Evolutionary conservation across 2,797 vertebrate genomes (phyloP).

Genomic region (Ciconia nigra): DNA sequence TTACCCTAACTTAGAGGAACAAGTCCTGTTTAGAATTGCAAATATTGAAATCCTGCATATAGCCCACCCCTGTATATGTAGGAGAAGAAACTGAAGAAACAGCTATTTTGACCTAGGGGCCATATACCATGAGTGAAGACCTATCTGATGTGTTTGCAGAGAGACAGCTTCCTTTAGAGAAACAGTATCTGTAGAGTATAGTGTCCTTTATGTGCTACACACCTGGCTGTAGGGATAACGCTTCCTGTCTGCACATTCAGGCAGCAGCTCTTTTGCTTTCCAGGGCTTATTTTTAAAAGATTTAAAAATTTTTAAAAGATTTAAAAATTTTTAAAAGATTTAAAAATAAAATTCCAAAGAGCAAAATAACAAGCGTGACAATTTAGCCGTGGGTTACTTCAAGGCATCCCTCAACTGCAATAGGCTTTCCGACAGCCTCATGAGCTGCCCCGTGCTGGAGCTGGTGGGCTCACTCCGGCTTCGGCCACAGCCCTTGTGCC

Average conservation of each 20-base stretch:
- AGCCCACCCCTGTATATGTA: neutral
- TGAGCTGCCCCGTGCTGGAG: rapidly evolving
- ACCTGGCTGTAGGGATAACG: neutral
- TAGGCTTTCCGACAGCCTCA: neutral
- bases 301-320: neutral
- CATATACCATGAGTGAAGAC: neutral
- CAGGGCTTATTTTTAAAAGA: neutral
- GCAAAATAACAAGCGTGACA: rapidly evolving
- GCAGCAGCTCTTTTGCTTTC: neutral
- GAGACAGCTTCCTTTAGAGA: neutral
- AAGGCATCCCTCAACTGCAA: neutral
- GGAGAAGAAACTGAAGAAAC: neutral
- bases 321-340: neutral
- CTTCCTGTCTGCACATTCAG: neutral
- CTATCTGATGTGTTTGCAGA: neutral
- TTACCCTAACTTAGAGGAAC: neutral
- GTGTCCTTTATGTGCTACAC: neutral
- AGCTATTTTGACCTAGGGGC: neutral
- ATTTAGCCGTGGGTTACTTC: neutral
- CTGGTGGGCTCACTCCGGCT: neutral
- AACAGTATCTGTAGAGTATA: neutral
- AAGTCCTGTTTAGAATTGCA: neutral
- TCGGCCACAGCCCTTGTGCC: neutral
- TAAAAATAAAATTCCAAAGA: neutral
- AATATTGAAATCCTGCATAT: neutral